Evolutionary conservation across 2,113 vertebrate species (phyloP).

Genomic region (Sciurus niger): DNA sequence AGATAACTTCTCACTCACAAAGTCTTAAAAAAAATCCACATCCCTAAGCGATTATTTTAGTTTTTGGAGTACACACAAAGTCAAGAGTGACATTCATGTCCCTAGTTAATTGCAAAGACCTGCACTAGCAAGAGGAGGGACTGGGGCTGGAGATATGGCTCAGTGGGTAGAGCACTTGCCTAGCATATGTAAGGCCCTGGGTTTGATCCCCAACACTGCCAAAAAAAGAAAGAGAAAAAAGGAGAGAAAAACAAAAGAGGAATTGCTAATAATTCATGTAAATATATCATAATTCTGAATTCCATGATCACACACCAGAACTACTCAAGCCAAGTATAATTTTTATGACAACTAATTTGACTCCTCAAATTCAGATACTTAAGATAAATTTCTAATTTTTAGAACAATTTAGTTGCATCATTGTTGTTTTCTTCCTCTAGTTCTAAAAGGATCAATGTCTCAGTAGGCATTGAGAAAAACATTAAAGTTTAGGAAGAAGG

Average conservation of each 20-base stretch:
- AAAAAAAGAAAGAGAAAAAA: not conserved
- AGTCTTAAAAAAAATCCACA: conserved; percentile 72
- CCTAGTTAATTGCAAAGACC: conserved; percentile 74
- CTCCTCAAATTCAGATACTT: not conserved
- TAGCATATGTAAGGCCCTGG: not conserved
- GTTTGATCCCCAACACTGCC: not conserved
- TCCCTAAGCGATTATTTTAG: conserved; percentile 73
- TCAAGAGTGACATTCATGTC: conserved; percentile 75
- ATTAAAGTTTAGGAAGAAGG: not conserved
- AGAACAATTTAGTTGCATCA: not conserved
- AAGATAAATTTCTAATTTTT: not conserved
- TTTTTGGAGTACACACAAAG: conserved; percentile 76
- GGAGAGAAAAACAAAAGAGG: not conserved
- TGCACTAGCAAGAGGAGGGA: not conserved
- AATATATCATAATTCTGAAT: not conserved
- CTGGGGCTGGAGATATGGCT: not conserved
- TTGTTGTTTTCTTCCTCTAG: not conserved
- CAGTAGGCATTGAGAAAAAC: not conserved
- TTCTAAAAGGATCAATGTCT: not conserved
- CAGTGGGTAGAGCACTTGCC: no score
- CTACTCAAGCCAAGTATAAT: not conserved
- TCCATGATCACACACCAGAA: not conserved
- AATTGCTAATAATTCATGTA: not conserved
- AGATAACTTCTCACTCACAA: conserved; percentile 83
- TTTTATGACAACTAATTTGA: not conserved